Conservation (phyloP, 2,888 invertebrate species). For the Leucophenga maculata region DNA sequence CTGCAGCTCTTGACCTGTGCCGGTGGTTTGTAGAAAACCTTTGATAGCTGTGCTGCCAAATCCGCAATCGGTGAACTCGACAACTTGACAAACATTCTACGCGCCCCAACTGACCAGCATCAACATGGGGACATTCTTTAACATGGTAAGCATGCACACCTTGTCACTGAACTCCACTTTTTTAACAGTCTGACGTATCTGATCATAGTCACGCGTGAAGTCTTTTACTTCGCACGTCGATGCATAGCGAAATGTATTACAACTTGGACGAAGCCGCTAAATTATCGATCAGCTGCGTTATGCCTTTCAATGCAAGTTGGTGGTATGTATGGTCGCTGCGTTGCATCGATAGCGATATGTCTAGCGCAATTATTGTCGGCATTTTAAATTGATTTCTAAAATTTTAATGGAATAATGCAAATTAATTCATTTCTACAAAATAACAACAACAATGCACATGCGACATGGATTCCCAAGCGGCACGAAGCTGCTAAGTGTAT, state of each 20-base stretch:
- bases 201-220: slow-evolving; percentile 91
- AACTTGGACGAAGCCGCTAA: slow-evolving; percentile 66
- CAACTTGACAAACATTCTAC: slow-evolving; percentile 86
- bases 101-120: slow-evolving; percentile 92
- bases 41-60: slow-evolving; percentile 76
- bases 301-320: slow-evolving; percentile 69
- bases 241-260: slow-evolving; percentile 66
- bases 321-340: slow-evolving; percentile 70
- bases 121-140: slow-evolving; percentile 84
- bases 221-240: slow-evolving; percentile 77
- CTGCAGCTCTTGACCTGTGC: slow-evolving; percentile 49
- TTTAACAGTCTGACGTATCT: slow-evolving; percentile 82
- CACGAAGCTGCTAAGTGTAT: too few relatives aligned
- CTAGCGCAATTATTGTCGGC: slow-evolving; percentile 72
- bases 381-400: slow-evolving; percentile 44
- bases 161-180: slow-evolving; percentile 89
- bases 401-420: too few relatives aligned
- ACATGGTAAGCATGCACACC: slow-evolving; percentile 85
- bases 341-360: slow-evolving; percentile 71
- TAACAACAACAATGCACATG: too few relatives aligned
- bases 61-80: slow-evolving; percentile 84
- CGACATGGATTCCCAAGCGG: too few relatives aligned
- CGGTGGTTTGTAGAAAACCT: slow-evolving; percentile 73
- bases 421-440: too few relatives aligned
- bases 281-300: slow-evolving; percentile 69